Conservation (phyloP, 2,113 vertebrate genomes). For the Phaetusa simplex region DNA sequence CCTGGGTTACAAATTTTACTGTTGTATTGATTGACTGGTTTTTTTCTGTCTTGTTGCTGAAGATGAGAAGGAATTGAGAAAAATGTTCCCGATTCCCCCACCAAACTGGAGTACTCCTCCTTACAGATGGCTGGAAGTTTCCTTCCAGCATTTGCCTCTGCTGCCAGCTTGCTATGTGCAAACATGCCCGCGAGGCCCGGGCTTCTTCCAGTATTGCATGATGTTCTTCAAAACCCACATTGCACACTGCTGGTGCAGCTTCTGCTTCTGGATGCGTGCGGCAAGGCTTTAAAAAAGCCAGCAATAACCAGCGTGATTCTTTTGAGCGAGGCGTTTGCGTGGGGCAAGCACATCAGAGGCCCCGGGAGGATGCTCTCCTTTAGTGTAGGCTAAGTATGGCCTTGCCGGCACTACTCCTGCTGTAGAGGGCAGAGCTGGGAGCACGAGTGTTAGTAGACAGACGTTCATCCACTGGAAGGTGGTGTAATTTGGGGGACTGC, state of each 20-base stretch:
- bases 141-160: not conserved
- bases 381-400: not conserved
- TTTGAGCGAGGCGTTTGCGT: not conserved
- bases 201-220: not conserved
- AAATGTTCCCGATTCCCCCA: not conserved
- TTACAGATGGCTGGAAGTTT: not conserved
- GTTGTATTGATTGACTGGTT: not conserved
- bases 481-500: not conserved
- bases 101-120: not conserved
- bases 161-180: not conserved
- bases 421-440: not conserved
- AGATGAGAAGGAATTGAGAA: constrained; percentile 1
- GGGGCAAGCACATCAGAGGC: not conserved
- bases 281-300: not conserved
- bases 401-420: not conserved
- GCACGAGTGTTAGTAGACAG: not conserved
- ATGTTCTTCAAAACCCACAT: not conserved
- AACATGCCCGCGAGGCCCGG: not conserved
- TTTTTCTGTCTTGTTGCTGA: not conserved
- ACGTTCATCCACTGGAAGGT: not conserved
- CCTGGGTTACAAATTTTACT: constrained; percentile 13
- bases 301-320: not conserved
- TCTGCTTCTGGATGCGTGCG: not conserved
- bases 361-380: not conserved
- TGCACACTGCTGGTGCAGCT: not conserved